A percentile compares a stretch with the other conserved stretches of the same genome.
Conservation (phyloP, 2,797 vertebrate species). For the Tympanoctomys barrerae region DNA sequence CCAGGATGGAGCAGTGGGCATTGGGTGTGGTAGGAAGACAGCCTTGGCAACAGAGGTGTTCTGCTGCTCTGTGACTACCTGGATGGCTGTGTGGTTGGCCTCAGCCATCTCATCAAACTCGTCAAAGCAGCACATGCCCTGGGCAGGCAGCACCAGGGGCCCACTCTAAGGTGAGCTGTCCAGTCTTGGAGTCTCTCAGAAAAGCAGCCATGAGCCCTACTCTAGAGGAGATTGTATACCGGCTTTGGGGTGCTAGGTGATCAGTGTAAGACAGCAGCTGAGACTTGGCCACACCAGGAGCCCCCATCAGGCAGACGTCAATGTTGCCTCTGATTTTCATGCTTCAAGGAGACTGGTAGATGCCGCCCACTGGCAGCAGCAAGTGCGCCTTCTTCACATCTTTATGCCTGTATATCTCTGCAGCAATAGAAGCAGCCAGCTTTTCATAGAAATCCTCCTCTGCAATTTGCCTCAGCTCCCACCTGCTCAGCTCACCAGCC, state of each 20-base stretch:
- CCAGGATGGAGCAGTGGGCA: slow-evolving; percentile 95
- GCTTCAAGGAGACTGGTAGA: slow-evolving; percentile 94
- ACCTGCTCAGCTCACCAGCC: slow-evolving; percentile 90
- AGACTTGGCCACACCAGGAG: slow-evolving; percentile 97
- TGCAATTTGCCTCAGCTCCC: slow-evolving; percentile 94
- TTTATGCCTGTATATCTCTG: slow-evolving; percentile 96
- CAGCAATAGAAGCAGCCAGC: slow-evolving; percentile 94
- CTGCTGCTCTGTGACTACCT: slow-evolving; percentile 98
- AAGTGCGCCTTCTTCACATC: slow-evolving; percentile 97
- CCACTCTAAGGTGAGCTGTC: slow-evolving; percentile 95
- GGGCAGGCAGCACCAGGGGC: slow-evolving; percentile 94
- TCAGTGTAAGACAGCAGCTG: slow-evolving; percentile 97
- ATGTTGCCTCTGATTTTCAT: slow-evolving; percentile 98
- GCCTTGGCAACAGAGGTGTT: slow-evolving; percentile 98
- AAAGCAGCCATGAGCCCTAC: slow-evolving; percentile 96
- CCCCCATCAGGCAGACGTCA: slow-evolving; percentile 97
- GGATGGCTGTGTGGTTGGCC: slow-evolving; percentile 94
- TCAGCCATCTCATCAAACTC: slow-evolving; percentile 98
- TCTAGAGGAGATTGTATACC: slow-evolving; percentile 96
- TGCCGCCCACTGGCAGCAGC: slow-evolving; percentile 95
- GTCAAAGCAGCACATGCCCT: slow-evolving; percentile 96
- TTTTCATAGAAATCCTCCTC: slow-evolving; percentile 97
- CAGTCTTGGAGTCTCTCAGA: slow-evolving; percentile 93
- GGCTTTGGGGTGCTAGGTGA: slow-evolving; percentile 95
- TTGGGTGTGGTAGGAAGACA: slow-evolving; percentile 96